These are phyloP conservation scores for Campylomormyrus numenius DNA, from an alignment of 2,113 vertebrate species.

Conservation along the genomic window DNA sequence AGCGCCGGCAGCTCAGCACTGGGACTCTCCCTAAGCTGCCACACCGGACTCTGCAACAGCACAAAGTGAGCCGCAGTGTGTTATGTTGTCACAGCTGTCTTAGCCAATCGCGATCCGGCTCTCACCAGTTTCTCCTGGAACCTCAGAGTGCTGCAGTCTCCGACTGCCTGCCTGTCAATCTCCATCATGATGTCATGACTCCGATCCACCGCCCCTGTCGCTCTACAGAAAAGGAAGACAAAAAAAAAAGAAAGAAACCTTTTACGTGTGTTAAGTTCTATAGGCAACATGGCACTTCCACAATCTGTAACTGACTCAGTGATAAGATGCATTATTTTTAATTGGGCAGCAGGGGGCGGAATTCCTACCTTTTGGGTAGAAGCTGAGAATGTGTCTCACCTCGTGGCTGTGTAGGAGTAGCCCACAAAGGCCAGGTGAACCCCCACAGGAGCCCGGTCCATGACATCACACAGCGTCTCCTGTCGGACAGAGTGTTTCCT, in stretches of 20 bases:
- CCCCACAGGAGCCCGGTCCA: conserved; percentile 58
- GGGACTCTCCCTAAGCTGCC: conserved; percentile 36
- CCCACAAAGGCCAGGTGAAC: conserved; percentile 78
- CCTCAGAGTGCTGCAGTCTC: conserved; percentile 26
- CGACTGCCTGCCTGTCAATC: conserved; percentile 42
- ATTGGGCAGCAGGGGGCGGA: background rate
- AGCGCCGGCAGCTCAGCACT: conserved; percentile 26
- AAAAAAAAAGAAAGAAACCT: background rate
- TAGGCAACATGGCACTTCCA: background rate
- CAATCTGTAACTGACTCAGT: background rate
- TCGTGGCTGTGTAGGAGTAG: conserved; percentile 69
- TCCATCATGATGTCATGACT: conserved; percentile 60
- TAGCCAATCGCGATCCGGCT: background rate
- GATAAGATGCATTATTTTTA: background rate
- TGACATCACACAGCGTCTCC: conserved; percentile 65
- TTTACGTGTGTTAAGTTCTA: background rate
- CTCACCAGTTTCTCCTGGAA: conserved; percentile 40
- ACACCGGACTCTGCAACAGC: conserved; percentile 39
- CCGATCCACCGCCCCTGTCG: conserved; percentile 53
- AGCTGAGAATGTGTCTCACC: conserved; percentile 45
- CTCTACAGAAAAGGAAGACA: conserved; percentile 30
- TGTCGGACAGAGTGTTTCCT: conserved; percentile 31
- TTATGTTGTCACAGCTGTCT: background rate
- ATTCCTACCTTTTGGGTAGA: background rate
- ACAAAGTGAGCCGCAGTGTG: background rate